phyloP scores from a whole-genome alignment of 2,113 vertebrate species.

The Solenodon paradoxus region DNA sequence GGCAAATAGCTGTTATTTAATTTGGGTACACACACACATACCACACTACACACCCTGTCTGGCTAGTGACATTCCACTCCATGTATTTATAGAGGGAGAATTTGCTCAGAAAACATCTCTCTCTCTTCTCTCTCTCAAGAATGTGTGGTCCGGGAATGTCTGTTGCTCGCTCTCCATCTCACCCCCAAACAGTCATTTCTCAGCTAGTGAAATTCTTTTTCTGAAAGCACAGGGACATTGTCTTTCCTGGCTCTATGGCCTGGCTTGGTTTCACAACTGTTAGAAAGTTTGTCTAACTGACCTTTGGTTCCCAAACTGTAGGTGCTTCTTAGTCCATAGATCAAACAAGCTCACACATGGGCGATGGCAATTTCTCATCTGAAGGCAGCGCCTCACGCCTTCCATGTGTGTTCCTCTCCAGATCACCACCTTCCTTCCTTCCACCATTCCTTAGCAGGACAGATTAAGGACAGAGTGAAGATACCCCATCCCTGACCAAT shows the following conservation, averaged over 20 bases:
- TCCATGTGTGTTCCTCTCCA: neutral
- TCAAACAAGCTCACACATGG: neutral
- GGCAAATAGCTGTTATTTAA: slow-evolving; percentile 47
- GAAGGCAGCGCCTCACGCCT: neutral
- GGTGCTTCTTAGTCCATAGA: neutral
- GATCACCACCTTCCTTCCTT: neutral
- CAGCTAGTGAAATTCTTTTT: neutral
- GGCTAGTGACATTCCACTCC: slow-evolving; percentile 2
- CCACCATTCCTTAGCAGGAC: neutral
- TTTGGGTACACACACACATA: neutral
- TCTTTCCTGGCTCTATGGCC: neutral
- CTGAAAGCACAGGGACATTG: neutral
- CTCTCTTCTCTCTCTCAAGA: too few relatives aligned
- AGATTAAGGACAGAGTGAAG: neutral
- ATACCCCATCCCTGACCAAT: neutral
- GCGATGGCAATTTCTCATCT: neutral
- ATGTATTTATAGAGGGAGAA: neutral
- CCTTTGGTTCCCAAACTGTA: neutral
- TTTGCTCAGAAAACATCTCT: neutral
- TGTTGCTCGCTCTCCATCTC: neutral
- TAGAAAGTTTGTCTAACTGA: neutral
- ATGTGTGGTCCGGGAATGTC: neutral
- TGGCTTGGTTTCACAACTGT: slow-evolving; percentile 23
- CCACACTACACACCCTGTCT: slow-evolving; percentile 20
- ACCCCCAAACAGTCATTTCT: neutral